Base-by-base conservation (phyloP, 2,797 vertebrate genomes). In the Capromys pilorides region DNA sequence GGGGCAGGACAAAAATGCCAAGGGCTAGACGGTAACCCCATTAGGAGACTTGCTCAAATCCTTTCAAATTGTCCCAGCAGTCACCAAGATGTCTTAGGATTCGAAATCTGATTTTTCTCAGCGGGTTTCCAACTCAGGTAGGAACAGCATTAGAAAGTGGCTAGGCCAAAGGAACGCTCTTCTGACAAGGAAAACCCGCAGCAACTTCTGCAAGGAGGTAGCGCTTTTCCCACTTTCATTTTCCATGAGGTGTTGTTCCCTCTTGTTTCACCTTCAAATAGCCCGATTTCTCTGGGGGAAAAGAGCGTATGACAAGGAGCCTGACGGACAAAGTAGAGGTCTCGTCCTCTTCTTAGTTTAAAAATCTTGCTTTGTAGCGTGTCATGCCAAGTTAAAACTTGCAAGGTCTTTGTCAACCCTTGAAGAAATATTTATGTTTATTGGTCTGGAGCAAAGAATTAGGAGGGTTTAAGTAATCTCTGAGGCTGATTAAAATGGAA, bases 71-170 rank as follows among this genome's bases (percentile, higher is more conserved):
- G 83, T 79, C 45, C 28, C n/a, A 79, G 75, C 39, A 57, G 33
- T 31, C 13, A 64, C 64, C 36, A 92, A 78, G 84, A 73, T 24
- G 82, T 78, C 57, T 73, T 62, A 57, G 92, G 61, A 94, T 83
- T 61, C 92, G 59, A 89, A 86, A 93, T 71, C 80, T 41, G 12
- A 67, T 88, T 94, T 96, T 93, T 86, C 78, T 94, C 31, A 71
- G 45, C 61, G 69, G 49, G 66, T 94, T 96, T 93, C 84, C 41
- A 90, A 31, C 75, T 7, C 49, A 81, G 18, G 69, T 66, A 45
- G 64, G 21, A 86, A 64, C 54, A 79, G 86, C 93, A 31, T 8
- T 95, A 26, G 83, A 41, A 62, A 86, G 31, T 54, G 16, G 73
- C 45, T 41, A 54, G 49, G 22, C 57, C 1, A 59, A 93, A 66